Evolutionary conservation across 1,140 invertebrate species (phyloP).

Genomic region (Bombus waltoni): DNA sequence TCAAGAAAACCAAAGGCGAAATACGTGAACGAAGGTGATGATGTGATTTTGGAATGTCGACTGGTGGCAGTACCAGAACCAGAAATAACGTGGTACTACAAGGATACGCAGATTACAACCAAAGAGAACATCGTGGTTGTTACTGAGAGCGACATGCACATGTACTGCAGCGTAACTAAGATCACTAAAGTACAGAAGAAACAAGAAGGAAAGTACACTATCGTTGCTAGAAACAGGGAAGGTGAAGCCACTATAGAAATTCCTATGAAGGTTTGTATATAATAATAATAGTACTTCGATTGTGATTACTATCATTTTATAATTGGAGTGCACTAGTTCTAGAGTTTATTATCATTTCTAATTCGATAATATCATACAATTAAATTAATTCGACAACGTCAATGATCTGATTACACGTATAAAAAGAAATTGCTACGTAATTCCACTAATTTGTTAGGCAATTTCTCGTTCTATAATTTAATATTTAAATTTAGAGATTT

Average conservation of each 20-base stretch:
- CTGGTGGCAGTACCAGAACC: constrained; percentile 95
- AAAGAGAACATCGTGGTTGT: constrained; percentile 87
- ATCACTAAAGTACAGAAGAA: constrained; percentile 89
- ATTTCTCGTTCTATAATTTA: not conserved
- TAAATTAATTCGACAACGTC: not conserved
- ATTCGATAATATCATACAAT: not conserved
- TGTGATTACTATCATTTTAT: not conserved
- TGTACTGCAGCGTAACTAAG: constrained; percentile 92
- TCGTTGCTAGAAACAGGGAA: constrained; percentile 93
- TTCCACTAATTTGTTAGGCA: no score
- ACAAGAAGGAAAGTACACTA: constrained; percentile 95
- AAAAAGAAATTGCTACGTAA: not conserved
- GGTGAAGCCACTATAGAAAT: constrained; percentile 93
- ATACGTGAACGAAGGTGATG: constrained; percentile 90
- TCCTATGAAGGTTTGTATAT: constrained; percentile 88
- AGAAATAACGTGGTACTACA: constrained; percentile 92
- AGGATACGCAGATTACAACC: constrained; percentile 87
- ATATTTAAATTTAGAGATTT: not conserved
- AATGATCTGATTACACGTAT: not conserved
- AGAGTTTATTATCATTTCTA: not conserved
- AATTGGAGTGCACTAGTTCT: not conserved
- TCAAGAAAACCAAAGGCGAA: constrained; percentile 93
- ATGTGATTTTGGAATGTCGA: constrained; percentile 92
- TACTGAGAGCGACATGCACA: constrained; percentile 94
- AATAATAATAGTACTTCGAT: not conserved